Evolutionary conservation across 1,140 invertebrate species (phyloP).

Genomic region (Ceratoteleas bidentatus): DNA sequence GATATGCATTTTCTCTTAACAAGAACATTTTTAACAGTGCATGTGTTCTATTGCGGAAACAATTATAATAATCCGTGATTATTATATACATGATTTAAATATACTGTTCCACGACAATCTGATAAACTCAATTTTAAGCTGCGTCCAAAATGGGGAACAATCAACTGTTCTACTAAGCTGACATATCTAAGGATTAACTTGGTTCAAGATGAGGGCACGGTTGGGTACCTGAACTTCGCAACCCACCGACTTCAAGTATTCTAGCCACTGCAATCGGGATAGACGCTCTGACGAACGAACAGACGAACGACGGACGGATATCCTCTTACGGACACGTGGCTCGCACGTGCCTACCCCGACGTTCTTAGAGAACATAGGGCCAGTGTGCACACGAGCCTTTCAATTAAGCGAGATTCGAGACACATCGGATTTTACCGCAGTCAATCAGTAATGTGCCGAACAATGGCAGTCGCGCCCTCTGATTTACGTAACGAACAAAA

Average conservation of each 20-base stretch:
- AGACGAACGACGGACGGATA: too few species aligned
- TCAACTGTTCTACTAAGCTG: conserved; percentile 45
- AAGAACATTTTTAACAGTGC: too few species aligned
- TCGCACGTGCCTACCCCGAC: too few species aligned
- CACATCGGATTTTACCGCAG: conserved; percentile 73
- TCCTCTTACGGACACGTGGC: too few species aligned
- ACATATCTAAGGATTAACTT: conserved; percentile 59
- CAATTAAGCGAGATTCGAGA: conserved; percentile 79
- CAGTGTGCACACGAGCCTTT: conserved; percentile 70
- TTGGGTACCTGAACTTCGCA: conserved; percentile 57
- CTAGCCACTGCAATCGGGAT: conserved; percentile 39
- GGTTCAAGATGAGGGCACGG: conserved; percentile 41
- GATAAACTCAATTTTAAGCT: conserved; percentile 16
- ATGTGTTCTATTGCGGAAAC: too few species aligned
- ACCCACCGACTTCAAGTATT: conserved; percentile 50
- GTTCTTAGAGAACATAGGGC: too few species aligned
- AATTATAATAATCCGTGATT: neutral
- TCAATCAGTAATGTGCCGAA: conserved; percentile 52
- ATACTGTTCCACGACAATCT: neutral
- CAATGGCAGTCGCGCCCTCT: conserved; percentile 44
- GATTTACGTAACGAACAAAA: conserved; percentile 54
- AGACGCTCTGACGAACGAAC: too few species aligned
- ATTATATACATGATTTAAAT: neutral
- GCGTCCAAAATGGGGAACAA: conserved; percentile 23
- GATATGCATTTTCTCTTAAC: too few species aligned